Evolutionary conservation across 2,113 vertebrate genomes (phyloP).

Genomic region (Lepisosteus osseus): DNA sequence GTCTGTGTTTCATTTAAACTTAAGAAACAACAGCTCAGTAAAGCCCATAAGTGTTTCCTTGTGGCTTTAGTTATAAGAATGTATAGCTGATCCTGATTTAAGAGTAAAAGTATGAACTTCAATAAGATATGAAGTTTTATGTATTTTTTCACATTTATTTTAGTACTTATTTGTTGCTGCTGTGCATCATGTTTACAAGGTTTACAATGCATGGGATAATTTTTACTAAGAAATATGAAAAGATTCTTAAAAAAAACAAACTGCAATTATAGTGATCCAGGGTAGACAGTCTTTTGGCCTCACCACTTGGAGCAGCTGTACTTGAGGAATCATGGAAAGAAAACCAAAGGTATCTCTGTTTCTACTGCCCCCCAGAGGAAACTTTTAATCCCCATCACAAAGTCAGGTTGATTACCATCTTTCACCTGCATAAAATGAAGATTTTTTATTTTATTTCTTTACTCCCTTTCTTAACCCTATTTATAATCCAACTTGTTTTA

Average conservation of each 20-base stretch:
- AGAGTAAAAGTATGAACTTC: not conserved
- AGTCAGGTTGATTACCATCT: no score
- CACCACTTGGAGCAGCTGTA: conserved; percentile 35
- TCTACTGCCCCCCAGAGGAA: conserved; percentile 51
- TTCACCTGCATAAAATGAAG: no score
- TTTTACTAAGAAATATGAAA: conserved; percentile 30
- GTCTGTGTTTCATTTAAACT: conserved; percentile 31
- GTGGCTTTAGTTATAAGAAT: conserved; percentile 3
- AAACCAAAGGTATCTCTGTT: conserved; percentile 33
- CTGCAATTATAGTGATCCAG: conserved; percentile 44
- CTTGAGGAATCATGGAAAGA: conserved; percentile 25
- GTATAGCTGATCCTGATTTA: not conserved
- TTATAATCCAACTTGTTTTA: no score
- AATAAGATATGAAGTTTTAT: conserved; percentile 15
- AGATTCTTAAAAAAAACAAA: conserved; percentile 18
- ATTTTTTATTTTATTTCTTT: no score
- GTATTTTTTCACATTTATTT: conserved; percentile 34
- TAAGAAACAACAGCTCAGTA: conserved; percentile 13
- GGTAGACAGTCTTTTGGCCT: conserved; percentile 46
- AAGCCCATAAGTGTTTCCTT: conserved; percentile 8
- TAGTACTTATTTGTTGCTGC: conserved; percentile 34
- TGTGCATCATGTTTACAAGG: conserved; percentile 40
- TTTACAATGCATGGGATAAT: conserved; percentile 46
- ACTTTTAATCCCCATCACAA: not conserved
- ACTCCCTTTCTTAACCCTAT: no score